phyloP scores from a whole-genome alignment of 2,113 vertebrate genomes.

The Alethe diademata region DNA sequence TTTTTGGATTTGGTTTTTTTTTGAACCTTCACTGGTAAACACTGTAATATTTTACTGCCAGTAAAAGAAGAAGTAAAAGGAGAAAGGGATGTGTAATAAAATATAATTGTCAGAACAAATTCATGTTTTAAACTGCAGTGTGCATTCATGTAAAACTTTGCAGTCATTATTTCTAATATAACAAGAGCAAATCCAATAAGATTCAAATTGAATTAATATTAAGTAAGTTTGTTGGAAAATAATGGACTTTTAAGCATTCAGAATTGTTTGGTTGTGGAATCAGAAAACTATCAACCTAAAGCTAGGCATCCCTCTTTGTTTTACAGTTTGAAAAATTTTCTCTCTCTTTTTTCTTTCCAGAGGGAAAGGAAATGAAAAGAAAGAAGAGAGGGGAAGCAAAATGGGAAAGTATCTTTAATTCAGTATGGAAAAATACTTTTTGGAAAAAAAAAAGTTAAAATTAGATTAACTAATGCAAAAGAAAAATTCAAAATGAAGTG shows the following conservation, averaged over 20 bases:
- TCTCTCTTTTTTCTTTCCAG: background rate
- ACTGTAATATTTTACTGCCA: background rate
- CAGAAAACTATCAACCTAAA: background rate
- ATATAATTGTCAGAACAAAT: conserved; percentile 20
- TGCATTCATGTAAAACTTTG: background rate
- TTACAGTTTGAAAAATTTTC: background rate
- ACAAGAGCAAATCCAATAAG: background rate
- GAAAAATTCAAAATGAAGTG: background rate
- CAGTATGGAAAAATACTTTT: background rate
- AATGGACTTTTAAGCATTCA: background rate
- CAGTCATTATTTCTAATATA: background rate
- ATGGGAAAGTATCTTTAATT: background rate
- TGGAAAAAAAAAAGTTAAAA: background rate
- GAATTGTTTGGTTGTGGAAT: background rate
- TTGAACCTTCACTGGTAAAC: background rate
- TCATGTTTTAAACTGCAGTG: background rate
- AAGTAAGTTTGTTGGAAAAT: background rate
- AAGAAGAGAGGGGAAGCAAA: background rate
- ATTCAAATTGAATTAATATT: background rate
- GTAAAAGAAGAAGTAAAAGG: background rate
- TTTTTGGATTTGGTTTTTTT: background rate
- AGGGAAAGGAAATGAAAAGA: background rate
- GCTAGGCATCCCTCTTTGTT: background rate
- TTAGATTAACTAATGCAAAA: background rate
- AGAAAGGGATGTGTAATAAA: conserved; percentile 8